Evolutionary conservation across 2,797 vertebrate species (phyloP).

Genomic region (Hephaestus fuliginosus): DNA sequence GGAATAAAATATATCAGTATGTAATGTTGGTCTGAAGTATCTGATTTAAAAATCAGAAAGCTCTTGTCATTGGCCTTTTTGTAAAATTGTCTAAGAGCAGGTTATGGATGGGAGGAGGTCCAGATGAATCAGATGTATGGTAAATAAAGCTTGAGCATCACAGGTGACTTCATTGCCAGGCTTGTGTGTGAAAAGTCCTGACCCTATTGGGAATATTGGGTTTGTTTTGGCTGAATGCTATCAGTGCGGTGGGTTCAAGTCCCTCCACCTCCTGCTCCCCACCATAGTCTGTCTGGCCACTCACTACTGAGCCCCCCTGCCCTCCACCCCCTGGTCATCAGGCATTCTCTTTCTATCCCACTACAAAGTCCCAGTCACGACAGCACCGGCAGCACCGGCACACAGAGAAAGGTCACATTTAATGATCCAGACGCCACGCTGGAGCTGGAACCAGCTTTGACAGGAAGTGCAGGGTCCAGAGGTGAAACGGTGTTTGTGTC

Average conservation of each 20-base stretch:
- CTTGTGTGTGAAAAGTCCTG: slow-evolving; percentile 23
- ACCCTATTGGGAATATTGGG: slow-evolving; percentile 41
- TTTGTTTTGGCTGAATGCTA: slow-evolving; percentile 59
- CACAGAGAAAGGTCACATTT: slow-evolving; percentile 78
- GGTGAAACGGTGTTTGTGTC: slow-evolving; percentile 39
- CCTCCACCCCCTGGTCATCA: slow-evolving; percentile 63
- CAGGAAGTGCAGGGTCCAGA: slow-evolving; percentile 37
- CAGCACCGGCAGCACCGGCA: slow-evolving; percentile 57
- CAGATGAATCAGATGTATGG: no score
- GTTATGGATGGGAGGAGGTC: neutral
- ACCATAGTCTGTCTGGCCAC: slow-evolving; percentile 46
- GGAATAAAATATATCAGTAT: no score
- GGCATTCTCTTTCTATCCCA: slow-evolving; percentile 79
- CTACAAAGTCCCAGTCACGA: slow-evolving; percentile 73
- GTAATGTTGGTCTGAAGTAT: no score
- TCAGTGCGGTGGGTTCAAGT: slow-evolving; percentile 27
- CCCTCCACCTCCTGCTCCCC: slow-evolving; percentile 46
- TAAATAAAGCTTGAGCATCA: neutral
- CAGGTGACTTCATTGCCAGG: neutral
- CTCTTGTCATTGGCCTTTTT: no score
- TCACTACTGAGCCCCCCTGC: slow-evolving; percentile 46
- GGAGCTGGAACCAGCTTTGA: slow-evolving; percentile 58
- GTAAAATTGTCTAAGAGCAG: neutral
- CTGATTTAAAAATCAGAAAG: no score
- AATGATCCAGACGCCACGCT: slow-evolving; percentile 73